Percentiles rank a stretch among this genome's conserved stretches.
Evolutionary conservation across 2,888 invertebrate species (phyloP).

Genomic region (Thysanoteuthis rhombus): DNA sequence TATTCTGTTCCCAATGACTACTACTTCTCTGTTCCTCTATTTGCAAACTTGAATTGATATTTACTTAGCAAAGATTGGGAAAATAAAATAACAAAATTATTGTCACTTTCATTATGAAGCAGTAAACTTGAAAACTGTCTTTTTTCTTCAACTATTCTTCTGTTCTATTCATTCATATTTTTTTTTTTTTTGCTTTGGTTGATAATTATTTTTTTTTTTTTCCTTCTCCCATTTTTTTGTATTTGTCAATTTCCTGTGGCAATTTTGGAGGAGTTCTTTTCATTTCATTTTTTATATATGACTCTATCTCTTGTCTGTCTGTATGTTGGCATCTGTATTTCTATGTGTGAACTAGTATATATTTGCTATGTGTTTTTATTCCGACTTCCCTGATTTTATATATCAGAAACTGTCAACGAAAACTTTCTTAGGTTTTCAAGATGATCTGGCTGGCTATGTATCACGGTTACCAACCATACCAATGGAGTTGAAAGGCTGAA

Average conservation of each 20-base stretch:
- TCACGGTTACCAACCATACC: no score
- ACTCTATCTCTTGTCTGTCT: no score
- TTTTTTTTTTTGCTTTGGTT: not conserved
- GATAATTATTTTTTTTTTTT: not conserved
- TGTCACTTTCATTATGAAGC: not conserved
- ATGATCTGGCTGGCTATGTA: no score
- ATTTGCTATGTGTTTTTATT: no score
- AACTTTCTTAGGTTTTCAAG: no score
- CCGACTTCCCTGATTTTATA: no score
- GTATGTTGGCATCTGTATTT: no score
- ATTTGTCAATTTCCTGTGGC: not conserved
- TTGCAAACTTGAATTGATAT: not conserved
- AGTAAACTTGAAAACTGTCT: not conserved
- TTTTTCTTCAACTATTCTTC: not conserved
- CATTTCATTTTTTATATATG: no score
- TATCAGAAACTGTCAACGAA: no score
- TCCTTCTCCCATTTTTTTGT: not conserved
- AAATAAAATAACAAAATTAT: not conserved
- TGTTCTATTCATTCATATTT: not conserved
- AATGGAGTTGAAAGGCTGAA: no score
- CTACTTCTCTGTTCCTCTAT: not conserved
- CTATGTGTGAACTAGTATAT: no score
- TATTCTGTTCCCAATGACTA: not conserved
- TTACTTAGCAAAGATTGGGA: not conserved
- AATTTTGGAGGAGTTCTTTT: not conserved